phyloP scores from a whole-genome alignment of 2,113 vertebrate species.

The Oenanthe oenanthe region DNA sequence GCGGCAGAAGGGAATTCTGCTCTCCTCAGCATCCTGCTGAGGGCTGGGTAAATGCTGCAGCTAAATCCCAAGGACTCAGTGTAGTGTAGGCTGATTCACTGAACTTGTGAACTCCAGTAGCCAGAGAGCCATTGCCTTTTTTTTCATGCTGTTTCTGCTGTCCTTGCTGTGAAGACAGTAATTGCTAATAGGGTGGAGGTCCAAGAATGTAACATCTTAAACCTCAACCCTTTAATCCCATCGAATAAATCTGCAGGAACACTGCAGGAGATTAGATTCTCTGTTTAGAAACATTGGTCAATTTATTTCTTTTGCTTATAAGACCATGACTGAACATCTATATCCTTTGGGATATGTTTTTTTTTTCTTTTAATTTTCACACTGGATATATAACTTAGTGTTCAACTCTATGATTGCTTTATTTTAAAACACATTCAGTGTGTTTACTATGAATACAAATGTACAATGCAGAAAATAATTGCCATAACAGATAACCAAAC shows the following conservation, averaged over 20 bases:
- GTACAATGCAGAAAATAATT: background rate
- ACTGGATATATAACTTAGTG: background rate
- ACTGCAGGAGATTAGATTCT: background rate
- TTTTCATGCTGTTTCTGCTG: background rate
- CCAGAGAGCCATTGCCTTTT: background rate
- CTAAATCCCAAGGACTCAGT: background rate
- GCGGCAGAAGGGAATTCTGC: background rate
- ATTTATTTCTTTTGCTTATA: background rate
- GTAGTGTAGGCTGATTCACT: background rate
- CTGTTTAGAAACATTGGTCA: background rate
- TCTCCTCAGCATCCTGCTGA: background rate
- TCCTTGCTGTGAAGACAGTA: background rate
- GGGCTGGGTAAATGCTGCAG: background rate
- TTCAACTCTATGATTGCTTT: background rate
- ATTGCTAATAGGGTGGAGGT: background rate
- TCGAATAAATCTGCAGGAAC: background rate
- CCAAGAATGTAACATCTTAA: background rate
- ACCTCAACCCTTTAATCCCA: background rate
- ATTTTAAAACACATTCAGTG: background rate
- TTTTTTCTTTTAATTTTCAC: slow-evolving; percentile 23
- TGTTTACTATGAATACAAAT: slow-evolving; percentile 19
- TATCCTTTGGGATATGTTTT: slow-evolving; percentile 1
- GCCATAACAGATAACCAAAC: background rate
- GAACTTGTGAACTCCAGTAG: background rate
- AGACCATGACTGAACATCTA: background rate